These are phyloP conservation scores for Ciconia boyciana DNA, from an alignment of 2,113 vertebrate species.

Conservation along the genomic window DNA sequence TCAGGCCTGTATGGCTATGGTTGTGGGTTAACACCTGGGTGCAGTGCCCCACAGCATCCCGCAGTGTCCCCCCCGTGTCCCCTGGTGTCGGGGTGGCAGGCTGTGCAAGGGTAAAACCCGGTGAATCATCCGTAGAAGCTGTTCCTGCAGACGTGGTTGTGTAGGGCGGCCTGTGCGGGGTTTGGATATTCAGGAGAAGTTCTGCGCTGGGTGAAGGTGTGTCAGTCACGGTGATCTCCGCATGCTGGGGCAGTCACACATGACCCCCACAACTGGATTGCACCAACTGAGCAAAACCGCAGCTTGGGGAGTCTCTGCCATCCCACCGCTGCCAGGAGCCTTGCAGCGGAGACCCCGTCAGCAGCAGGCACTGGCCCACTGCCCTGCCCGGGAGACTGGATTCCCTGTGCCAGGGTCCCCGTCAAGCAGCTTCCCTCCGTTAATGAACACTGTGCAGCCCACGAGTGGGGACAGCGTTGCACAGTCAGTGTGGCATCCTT, in stretches of 20 bases:
- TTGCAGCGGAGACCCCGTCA: accelerated
- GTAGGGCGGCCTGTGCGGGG: accelerated
- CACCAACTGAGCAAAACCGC: accelerated
- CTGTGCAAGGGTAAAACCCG: accelerated
- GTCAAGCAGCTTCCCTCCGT: background rate
- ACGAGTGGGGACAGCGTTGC: accelerated
- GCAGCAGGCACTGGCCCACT: background rate
- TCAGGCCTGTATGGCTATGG: background rate
- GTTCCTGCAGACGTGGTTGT: accelerated
- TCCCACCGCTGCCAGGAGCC: background rate
- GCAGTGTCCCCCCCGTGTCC: background rate
- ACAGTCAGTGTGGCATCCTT: accelerated
- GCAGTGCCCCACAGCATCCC: background rate
- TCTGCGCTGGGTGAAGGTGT: background rate
- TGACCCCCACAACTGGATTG: accelerated
- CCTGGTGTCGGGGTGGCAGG: background rate
- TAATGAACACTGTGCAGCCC: accelerated
- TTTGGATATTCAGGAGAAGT: accelerated
- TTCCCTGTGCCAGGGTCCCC: background rate
- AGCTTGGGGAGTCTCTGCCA: accelerated
- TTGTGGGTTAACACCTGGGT: background rate
- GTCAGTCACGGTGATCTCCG: accelerated
- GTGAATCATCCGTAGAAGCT: background rate
- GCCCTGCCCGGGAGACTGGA: accelerated
- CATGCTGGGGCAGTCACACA: accelerated